Evolutionary conservation across 2,888 invertebrate genomes (phyloP), one percentile per base, ranked within the genome.

Genomic region (Acanthopleura granulata): DNA sequence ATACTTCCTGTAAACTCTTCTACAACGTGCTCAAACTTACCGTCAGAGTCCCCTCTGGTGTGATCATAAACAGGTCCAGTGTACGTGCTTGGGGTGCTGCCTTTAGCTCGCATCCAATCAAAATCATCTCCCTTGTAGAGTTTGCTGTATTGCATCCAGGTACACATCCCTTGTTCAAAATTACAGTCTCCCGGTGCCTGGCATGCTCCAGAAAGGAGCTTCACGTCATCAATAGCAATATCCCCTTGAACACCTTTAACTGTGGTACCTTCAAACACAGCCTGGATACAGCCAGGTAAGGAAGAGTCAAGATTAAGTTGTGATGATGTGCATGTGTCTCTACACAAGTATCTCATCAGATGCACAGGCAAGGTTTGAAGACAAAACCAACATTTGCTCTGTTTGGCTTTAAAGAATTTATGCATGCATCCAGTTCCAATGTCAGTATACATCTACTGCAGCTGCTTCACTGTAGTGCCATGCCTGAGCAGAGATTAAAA

Each of bases 201-300:
- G 75, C 89, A 89, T 4, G 83, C 77, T 12, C 88, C 88, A 70
- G 80, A 75, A 51, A 80, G 74, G n/a, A 86, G 79, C 11, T 78
- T 76, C 49, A 89, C 79, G 76, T 90, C 90, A 79, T 90, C 90
- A 74, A 90, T 84, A 49, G 88, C 88, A 50, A 89, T 87, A 74
- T 88, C 87, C 25, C 88, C 88, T n/a, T 77, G 75, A 77, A 79
- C 83, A 74, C 86, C 83, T 71, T 72, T 77, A 40, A 86, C 88
- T 72, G 80, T 74, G 15, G 81, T 75, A 9, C 81, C 89, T 75
- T 88, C 88, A 51, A 90, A 84, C 22, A 85, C 83, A 40, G 84
- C 79, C 87, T 84, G 84, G 83, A 84, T 85, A 12, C 18, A 66
- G 57, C n/a, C 18, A 57, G 22, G 12, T 57, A 40, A 6, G 40